Evolutionary conservation across 2,888 invertebrate species (phyloP).

Genomic region (Cyclophora albipunctata): DNA sequence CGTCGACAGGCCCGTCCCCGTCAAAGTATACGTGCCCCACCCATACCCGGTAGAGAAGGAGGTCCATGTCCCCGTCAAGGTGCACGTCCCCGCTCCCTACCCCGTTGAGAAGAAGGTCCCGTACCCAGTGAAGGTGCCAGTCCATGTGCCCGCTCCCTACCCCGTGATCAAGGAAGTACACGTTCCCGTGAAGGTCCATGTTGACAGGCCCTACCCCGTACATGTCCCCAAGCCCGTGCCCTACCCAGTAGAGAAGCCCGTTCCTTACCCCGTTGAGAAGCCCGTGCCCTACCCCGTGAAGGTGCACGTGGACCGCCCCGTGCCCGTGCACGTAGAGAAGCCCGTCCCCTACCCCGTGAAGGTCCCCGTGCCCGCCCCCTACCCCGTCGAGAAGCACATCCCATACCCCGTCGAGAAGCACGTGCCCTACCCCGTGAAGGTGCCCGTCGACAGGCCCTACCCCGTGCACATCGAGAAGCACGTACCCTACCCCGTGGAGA

Average conservation of each 20-base stretch:
- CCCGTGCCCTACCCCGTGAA: constrained; percentile 78
- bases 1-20: constrained; percentile 69
- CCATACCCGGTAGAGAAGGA: constrained; percentile 78
- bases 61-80: constrained; percentile 79
- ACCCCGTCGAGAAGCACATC: constrained; percentile 76
- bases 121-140: constrained; percentile 78
- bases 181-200: constrained; percentile 78
- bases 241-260: constrained; percentile 76
- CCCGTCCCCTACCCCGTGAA: constrained; percentile 76
- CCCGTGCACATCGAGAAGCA: constrained; percentile 80
- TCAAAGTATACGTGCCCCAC: constrained; percentile 73
- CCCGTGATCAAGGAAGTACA: constrained; percentile 76
- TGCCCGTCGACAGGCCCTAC: constrained; percentile 78
- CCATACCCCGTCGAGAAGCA: constrained; percentile 81
- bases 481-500: constrained; percentile 78
- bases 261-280: constrained; percentile 56
- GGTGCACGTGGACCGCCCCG: constrained; percentile 76
- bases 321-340: constrained; percentile 62
- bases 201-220: constrained; percentile 79
- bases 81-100: constrained; percentile 80
- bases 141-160: constrained; percentile 77
- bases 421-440: constrained; percentile 79
- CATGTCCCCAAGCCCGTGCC: constrained; percentile 77
- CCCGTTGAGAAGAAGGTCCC: constrained; percentile 81
- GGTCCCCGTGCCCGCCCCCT: constrained; percentile 79